phyloP scores from a whole-genome alignment of 1,140 invertebrate genomes.

The Ylistrum balloti region DNA sequence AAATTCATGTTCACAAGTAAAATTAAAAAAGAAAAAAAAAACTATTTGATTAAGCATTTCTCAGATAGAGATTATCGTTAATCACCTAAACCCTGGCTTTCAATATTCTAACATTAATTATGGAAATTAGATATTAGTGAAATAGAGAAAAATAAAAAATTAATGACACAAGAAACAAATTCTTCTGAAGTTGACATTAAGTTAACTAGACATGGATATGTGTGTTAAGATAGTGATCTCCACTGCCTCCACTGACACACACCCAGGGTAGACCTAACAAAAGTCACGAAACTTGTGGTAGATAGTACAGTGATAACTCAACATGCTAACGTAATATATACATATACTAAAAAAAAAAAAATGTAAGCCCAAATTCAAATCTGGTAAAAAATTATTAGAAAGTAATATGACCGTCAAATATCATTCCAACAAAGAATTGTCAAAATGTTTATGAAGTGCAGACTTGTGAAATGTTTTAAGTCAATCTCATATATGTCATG shows the following conservation, averaged over 20 bases:
- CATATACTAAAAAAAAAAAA: not conserved
- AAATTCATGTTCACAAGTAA: not conserved
- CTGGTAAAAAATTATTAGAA: not conserved
- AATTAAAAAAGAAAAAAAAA: too few species aligned
- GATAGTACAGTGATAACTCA: not conserved
- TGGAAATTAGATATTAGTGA: too few species aligned
- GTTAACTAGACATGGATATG: not conserved
- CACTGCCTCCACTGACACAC: not conserved
- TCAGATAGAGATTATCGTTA: too few species aligned
- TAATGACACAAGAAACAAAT: too few species aligned
- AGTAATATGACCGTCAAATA: not conserved
- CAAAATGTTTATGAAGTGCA: not conserved
- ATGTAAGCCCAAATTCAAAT: not conserved
- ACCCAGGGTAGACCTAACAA: not conserved
- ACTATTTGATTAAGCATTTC: too few species aligned
- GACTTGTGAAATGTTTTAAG: not conserved
- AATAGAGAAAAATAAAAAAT: too few species aligned
- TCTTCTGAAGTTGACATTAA: too few species aligned
- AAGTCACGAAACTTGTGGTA: constrained; percentile 18
- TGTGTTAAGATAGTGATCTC: not conserved
- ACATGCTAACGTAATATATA: not conserved
- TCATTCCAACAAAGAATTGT: not conserved
- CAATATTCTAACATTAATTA: too few species aligned
- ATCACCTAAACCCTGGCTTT: too few species aligned
- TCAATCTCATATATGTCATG: not conserved